These are phyloP conservation scores for Anolis apletophallus DNA, from an alignment of 2,797 vertebrate species.

Conservation along the genomic window DNA sequence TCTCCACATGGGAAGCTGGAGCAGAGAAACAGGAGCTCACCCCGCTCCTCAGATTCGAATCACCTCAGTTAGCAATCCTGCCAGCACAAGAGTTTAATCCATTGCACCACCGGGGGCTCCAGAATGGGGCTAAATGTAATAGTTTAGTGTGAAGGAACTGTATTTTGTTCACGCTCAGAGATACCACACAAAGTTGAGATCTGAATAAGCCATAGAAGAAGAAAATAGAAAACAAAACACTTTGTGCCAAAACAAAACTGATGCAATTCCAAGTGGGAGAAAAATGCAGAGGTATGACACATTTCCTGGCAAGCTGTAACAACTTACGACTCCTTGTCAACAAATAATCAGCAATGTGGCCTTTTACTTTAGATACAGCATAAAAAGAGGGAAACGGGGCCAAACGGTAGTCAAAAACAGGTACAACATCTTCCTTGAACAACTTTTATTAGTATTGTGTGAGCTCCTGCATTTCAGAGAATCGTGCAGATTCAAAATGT, in stretches of 20 bases:
- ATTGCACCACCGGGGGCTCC: too few relatives aligned
- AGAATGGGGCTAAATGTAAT: too few relatives aligned
- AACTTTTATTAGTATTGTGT: background rate
- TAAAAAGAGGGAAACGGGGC: background rate
- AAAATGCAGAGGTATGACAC: background rate
- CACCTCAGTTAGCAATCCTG: too few relatives aligned
- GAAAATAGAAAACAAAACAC: background rate
- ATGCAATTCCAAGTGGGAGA: background rate
- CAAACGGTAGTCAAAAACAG: background rate
- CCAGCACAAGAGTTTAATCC: too few relatives aligned
- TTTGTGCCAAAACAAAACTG: background rate
- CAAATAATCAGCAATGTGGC: background rate
- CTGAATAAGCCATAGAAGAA: background rate
- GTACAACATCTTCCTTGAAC: background rate
- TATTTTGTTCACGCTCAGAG: background rate
- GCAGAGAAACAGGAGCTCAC: too few relatives aligned
- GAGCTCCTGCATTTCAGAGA: background rate
- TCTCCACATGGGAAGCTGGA: too few relatives aligned
- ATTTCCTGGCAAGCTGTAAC: constrained; percentile 2
- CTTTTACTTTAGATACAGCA: background rate
- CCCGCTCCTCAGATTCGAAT: too few relatives aligned
- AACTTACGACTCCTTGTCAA: constrained; percentile 22
- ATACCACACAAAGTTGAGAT: background rate
- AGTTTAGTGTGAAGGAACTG: background rate
- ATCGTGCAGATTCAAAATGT: background rate